Evolutionary conservation across 2,113 vertebrate species (phyloP).

Genomic region (Cyanoramphus novaezelandiae): DNA sequence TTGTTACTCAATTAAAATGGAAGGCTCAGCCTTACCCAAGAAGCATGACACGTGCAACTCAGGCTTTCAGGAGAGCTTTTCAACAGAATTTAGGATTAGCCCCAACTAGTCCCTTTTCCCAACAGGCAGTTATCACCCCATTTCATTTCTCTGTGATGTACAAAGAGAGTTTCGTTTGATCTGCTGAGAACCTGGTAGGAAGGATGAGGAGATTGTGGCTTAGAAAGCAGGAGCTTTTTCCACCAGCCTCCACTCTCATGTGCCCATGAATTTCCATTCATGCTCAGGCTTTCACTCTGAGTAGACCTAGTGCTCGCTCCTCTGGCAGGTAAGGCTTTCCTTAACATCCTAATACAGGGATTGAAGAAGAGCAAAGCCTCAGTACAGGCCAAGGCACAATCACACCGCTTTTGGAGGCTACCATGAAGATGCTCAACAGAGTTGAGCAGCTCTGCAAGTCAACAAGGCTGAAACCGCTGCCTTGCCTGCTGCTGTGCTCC

Average conservation of each 20-base stretch:
- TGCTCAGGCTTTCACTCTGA: not conserved
- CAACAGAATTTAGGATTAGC: not conserved
- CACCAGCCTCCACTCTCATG: not conserved
- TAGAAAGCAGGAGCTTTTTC: not conserved
- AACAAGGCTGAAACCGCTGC: not conserved
- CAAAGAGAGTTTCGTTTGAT: not conserved
- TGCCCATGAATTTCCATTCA: not conserved
- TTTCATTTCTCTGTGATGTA: not conserved
- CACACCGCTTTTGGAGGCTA: not conserved
- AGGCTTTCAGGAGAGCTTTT: not conserved
- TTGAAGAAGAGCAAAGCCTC: not conserved
- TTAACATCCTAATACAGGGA: not conserved
- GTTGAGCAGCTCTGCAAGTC: not conserved
- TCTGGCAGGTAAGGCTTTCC: not conserved
- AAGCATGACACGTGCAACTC: accelerated
- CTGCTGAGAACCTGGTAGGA: not conserved
- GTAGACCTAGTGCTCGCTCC: not conserved
- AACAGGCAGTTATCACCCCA: not conserved
- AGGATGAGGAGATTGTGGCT: not conserved
- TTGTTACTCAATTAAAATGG: not conserved
- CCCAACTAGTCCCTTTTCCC: not conserved
- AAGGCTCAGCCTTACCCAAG: not conserved
- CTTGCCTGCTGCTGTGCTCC: accelerated
- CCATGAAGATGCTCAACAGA: not conserved
- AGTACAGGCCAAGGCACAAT: not conserved